Evolutionary conservation across 2,113 vertebrate genomes (phyloP).

Genomic region (Conger conger): DNA sequence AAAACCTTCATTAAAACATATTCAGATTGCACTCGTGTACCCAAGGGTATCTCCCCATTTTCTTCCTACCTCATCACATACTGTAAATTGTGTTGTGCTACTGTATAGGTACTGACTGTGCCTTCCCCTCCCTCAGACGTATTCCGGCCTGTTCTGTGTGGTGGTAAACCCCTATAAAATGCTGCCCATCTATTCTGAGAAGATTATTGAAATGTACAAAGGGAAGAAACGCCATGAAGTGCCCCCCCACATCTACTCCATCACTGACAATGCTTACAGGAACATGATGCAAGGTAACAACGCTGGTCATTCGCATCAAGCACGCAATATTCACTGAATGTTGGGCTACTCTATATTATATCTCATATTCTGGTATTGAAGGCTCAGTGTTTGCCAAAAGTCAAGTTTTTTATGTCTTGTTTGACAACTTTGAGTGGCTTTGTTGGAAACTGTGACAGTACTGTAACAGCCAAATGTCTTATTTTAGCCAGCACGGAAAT

Average conservation of each 20-base stretch:
- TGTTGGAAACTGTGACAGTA: conserved; percentile 29
- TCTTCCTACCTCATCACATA: not conserved
- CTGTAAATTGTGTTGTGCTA: not conserved
- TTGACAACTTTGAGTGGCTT: conserved; percentile 20
- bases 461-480: conserved; percentile 29
- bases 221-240: conserved; percentile 97
- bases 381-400: not conserved
- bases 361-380: too few species aligned
- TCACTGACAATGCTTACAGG: conserved; percentile 91
- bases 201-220: conserved; percentile 98
- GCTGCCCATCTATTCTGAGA: conserved; percentile 95
- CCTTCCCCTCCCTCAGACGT: conserved; percentile 72
- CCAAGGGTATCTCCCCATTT: not conserved
- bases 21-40: not conserved
- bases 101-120: not conserved
- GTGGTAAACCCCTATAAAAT: conserved; percentile 96
- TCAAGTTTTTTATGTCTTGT: conserved; percentile 6
- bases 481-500: conserved; percentile 17
- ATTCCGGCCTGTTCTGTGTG: conserved; percentile 95
- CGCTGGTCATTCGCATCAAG: not conserved
- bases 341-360: not conserved
- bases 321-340: not conserved
- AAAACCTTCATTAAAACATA: not conserved
- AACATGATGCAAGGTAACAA: conserved; percentile 95
- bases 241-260: conserved; percentile 93